phyloP scores from a whole-genome alignment of 2,888 invertebrate species.

The Agrochola litura region DNA sequence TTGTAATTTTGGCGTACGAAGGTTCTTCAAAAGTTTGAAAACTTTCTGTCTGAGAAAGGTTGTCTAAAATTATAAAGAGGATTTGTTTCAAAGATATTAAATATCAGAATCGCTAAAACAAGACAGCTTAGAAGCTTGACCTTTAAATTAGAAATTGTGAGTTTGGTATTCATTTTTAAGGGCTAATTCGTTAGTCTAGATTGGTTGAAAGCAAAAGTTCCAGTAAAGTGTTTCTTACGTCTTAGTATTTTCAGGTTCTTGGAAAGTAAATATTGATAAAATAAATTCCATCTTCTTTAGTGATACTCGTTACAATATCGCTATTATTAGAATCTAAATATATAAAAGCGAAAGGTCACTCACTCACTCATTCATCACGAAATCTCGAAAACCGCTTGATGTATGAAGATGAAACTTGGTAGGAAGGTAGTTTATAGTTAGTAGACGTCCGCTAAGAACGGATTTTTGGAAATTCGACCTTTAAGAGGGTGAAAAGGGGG shows the following conservation, averaged over 20 bases:
- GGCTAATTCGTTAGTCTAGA: slow-evolving; percentile 16
- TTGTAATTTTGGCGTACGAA: slow-evolving; percentile 22
- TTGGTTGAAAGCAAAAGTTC: background rate
- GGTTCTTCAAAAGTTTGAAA: slow-evolving; percentile 35
- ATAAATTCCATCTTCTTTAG: background rate
- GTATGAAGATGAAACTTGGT: no score
- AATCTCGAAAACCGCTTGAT: no score
- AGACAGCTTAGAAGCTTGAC: slow-evolving; percentile 24
- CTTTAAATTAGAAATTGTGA: slow-evolving; percentile 12
- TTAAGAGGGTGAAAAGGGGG: no score
- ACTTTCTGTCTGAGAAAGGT: slow-evolving; percentile 9
- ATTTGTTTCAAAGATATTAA: slow-evolving; percentile 39
- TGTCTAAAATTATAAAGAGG: slow-evolving; percentile 30
- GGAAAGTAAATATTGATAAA: background rate
- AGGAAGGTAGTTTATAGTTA: no score
- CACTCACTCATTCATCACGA: no score
- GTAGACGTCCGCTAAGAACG: no score
- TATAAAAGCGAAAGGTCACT: no score
- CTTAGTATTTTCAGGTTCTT: background rate
- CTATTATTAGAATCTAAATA: no score
- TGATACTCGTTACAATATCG: background rate
- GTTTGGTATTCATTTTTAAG: slow-evolving; percentile 4
- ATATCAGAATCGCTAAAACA: slow-evolving; percentile 30
- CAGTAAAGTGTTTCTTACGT: background rate
- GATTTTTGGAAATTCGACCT: no score